Evolutionary conservation across 2,888 invertebrate species (phyloP), one percentile per base, ranked within the genome.

Genomic region (Dryobota labecula): DNA sequence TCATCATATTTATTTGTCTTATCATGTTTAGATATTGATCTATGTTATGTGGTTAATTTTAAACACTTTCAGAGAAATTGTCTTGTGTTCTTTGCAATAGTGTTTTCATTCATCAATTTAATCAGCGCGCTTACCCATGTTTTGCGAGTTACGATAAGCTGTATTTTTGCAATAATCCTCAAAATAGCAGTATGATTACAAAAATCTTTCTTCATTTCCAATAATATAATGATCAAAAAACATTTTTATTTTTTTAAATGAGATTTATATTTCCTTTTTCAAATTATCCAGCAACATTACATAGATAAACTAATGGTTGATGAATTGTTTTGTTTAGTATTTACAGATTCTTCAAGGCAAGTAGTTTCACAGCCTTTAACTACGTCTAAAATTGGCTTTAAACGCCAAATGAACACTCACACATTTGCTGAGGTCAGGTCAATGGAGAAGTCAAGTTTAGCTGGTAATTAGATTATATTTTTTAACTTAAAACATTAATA

Each of bases 291-390:
- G 54, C 7, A 2, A 30, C 30, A 54, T 54, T n/a, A 38, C n/a
- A 24, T n/a, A 8, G 13, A 56, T 33, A 15, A 56, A 33, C 13
- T 30, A 24, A 43, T 20, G 20, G 5, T 15, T 49, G 13, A 33
- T 68, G 7, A n/a, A 24, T 60, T 61, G 45, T 18, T 54, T 54
- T 70, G 1, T 64, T 66, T 85, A 94, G 95, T 92, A 53, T 96
- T 96, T 82, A 80, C 90, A 75, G 96, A 96, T 86, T 80, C 90
- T 60, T 92, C 96, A 51, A 91, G 96, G 79, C 95, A 94, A 88
- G 95, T 96, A n/a, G 93, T 92, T 49, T 94, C 94, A 49, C 93
- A 95, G 75, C 91, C 92, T 7, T 90, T 66, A 47, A 69, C 66
- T 76, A 72, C 63, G 18, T 73, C 69, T 76, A 86, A 84, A 83